A percentile compares a stretch with the other conserved stretches of the same genome.
Conservation (phyloP, 1,140 invertebrate species). For the Bombus waltoni region DNA sequence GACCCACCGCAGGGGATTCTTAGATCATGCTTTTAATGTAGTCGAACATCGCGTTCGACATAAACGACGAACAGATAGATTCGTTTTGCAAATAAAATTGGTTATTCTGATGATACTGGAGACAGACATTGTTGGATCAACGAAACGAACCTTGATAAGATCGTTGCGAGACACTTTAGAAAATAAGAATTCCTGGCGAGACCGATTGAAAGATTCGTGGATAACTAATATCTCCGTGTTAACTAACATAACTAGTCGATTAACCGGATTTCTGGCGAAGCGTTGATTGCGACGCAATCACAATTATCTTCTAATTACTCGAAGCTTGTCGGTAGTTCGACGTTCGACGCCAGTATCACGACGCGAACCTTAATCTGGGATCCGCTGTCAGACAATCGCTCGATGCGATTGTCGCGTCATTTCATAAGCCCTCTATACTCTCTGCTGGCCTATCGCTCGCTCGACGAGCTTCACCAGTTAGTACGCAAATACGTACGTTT, state of each 20-base stretch:
- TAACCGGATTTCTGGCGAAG: constrained; percentile 8
- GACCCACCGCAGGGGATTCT: no score
- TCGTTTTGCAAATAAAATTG: no score
- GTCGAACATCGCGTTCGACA: no score
- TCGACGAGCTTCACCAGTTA: background rate
- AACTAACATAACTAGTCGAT: background rate
- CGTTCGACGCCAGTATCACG: background rate
- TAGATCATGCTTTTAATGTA: no score
- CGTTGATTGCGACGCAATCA: constrained; percentile 15
- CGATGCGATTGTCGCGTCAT: background rate
- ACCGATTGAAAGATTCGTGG: background rate
- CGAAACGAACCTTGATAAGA: no score
- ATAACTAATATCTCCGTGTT: no score
- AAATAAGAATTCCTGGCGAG: background rate
- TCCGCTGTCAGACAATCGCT: background rate
- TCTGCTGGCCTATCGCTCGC: background rate
- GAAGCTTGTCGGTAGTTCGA: constrained; percentile 4
- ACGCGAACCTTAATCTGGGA: constrained; percentile 14
- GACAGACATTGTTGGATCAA: no score
- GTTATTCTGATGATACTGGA: no score
- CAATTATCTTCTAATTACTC: constrained; percentile 36
- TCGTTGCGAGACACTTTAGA: background rate
- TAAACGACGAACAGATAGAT: no score
- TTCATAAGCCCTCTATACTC: background rate
- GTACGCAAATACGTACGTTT: background rate